Evolutionary conservation across 2,797 vertebrate species (phyloP).

Genomic region (Neosalanx taihuensis): DNA sequence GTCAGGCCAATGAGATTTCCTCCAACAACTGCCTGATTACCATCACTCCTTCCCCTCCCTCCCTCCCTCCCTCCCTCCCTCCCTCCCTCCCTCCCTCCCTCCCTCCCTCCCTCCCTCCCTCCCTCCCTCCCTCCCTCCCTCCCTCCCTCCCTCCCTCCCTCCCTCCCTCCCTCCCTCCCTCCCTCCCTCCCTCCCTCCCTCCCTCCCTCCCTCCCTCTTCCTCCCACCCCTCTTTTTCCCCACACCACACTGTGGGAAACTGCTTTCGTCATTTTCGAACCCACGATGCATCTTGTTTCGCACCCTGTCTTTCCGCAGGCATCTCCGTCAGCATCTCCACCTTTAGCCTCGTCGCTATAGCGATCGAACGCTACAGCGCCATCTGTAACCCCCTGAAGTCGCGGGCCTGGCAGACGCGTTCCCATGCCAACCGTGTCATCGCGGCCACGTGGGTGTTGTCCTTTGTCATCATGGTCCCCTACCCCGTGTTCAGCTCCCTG

Average conservation of each 20-base stretch:
- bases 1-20: not conserved
- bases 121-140: too few species aligned
- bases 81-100: not conserved
- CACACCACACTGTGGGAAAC: slow-evolving; percentile 1
- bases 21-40: not conserved
- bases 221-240: not conserved
- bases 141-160: too few species aligned
- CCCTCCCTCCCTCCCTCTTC: slow-evolving; percentile 12
- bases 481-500: slow-evolving; percentile 83
- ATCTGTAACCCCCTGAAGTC: slow-evolving; percentile 95
- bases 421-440: slow-evolving; percentile 92
- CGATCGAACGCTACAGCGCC: slow-evolving; percentile 93
- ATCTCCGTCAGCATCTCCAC: slow-evolving; percentile 95
- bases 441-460: slow-evolving; percentile 86
- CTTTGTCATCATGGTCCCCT: slow-evolving; percentile 89
- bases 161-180: too few species aligned
- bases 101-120: slow-evolving; percentile 17
- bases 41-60: not conserved
- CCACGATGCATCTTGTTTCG: not conserved
- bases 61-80: not conserved
- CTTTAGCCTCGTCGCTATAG: slow-evolving; percentile 93
- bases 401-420: slow-evolving; percentile 92
- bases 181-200: too few species aligned
- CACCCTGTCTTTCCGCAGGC: slow-evolving; percentile 67
- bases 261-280: not conserved